Evolutionary conservation across 2,113 vertebrate genomes (phyloP).

Genomic region (Aphelocoma coerulescens): DNA sequence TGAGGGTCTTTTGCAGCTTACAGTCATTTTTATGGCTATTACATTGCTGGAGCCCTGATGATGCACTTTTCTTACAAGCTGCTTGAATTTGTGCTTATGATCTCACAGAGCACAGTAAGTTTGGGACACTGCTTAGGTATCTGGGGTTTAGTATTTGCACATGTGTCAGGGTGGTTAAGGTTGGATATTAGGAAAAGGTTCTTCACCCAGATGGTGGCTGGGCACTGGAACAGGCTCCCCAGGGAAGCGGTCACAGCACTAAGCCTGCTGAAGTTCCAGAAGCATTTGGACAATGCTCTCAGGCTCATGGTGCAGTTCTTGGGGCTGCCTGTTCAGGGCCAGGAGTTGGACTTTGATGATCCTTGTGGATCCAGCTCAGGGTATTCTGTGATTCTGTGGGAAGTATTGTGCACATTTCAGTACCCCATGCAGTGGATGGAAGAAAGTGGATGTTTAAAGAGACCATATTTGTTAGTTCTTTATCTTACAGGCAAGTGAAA

Average conservation of each 20-base stretch:
- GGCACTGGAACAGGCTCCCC: background rate
- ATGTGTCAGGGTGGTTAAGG: background rate
- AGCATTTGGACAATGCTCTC: background rate
- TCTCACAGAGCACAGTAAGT: rapidly evolving
- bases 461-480: background rate
- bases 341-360: background rate
- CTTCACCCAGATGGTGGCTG: background rate
- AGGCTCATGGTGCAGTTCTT: background rate
- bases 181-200: background rate
- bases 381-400: background rate
- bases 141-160: background rate
- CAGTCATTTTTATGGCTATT: background rate
- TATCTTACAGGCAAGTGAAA: background rate
- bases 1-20: background rate
- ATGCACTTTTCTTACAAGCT: background rate
- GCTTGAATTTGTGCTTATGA: background rate
- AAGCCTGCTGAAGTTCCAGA: background rate
- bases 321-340: background rate
- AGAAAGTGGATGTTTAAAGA: background rate
- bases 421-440: background rate
- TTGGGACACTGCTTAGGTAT: background rate
- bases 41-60: background rate
- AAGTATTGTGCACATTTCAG: background rate
- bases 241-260: background rate
- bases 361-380: background rate